Percentiles rank a stretch among this genome's conserved stretches.
Evolutionary conservation across 1,140 invertebrate genomes (phyloP).

Genomic region (Ganaspis sp.): DNA sequence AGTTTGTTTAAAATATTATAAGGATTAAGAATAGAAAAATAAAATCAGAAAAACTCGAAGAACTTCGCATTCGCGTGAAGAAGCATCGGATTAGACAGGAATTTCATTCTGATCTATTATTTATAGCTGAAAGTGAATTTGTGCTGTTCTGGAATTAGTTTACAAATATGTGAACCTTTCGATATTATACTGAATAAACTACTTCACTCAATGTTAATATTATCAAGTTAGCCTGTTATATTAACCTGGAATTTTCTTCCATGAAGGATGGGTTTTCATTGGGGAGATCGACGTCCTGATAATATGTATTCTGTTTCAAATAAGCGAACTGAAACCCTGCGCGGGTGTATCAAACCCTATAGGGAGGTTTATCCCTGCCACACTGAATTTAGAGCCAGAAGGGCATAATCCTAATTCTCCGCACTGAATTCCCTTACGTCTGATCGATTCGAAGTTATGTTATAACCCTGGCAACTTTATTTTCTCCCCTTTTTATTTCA

Average conservation of each 20-base stretch:
- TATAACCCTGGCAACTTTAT: background rate
- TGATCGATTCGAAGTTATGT: constrained; percentile 4
- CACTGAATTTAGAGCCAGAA: constrained; percentile 6
- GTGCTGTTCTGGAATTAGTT: no score
- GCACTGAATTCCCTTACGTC: constrained; percentile 2
- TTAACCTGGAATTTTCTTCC: constrained; percentile 26
- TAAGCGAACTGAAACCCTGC: constrained; percentile 35
- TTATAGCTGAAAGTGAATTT: no score
- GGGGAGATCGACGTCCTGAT: constrained; percentile 27
- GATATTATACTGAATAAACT: background rate
- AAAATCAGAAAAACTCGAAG: no score
- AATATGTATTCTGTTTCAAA: constrained; percentile 41
- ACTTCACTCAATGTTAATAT: background rate
- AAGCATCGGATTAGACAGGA: no score
- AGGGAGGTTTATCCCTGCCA: constrained; percentile 38
- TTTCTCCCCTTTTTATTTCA: background rate
- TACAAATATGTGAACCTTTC: no score
- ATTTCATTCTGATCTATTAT: no score
- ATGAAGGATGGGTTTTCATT: constrained; percentile 39
- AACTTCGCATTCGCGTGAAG: no score
- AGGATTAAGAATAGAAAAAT: no score
- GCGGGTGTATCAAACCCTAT: constrained; percentile 38
- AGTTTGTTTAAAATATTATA: no score
- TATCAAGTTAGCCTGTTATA: background rate
- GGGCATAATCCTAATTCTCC: constrained; percentile 7